Evolutionary conservation across 2,888 invertebrate genomes (phyloP), one percentile per base, ranked within the genome.

Genomic region (Sisyra terminalis): DNA sequence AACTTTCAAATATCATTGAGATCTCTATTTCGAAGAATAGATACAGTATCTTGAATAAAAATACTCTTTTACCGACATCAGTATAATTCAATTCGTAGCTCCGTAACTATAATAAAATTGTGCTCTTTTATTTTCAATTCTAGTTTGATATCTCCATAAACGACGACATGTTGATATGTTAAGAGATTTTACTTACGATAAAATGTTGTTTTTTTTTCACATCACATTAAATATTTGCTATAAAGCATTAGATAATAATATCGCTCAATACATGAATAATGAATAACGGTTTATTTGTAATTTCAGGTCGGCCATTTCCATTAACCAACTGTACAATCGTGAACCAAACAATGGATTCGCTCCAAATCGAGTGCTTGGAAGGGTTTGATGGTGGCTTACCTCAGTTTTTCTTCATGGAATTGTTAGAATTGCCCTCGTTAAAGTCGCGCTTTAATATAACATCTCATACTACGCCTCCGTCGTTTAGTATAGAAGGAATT

Each of bases 351-450:
- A 71, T 76, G 48, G 85, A 88, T 57, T 80, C 86, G 0, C 58
- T 90, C 45, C 78, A 81, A 59, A 83, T 90, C 39, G 86, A 87
- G 50, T 90, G 90, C 60, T 71, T 80, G 43, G 88, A 88, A 62
- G 83, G 85, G 53, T 87, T 87, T 61, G 85, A 87, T 54, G 88
- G 88, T 37, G 88, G 88, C 8, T 69, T 89, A 38, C 87, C 87
- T 3, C 89, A 89, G 63, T 78, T 77, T 53, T 89, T 89, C 64
- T 71, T 85, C 47, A 75, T 86, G 73, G 84, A 86, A 58, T 65
- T 86, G 42, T 67, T 83, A 40, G 83, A 85, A 56, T 59, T 83
- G 49, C 80, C 80, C 2, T 71, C 73, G 24, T 62, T 80, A 50
- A 64, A 66, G 44, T 57, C 70, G 10, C 67, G 71, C 32, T 67